These are phyloP conservation scores for Scolopax bukidnonensis DNA, from an alignment of 2,797 vertebrate genomes.

Conservation along the genomic window DNA sequence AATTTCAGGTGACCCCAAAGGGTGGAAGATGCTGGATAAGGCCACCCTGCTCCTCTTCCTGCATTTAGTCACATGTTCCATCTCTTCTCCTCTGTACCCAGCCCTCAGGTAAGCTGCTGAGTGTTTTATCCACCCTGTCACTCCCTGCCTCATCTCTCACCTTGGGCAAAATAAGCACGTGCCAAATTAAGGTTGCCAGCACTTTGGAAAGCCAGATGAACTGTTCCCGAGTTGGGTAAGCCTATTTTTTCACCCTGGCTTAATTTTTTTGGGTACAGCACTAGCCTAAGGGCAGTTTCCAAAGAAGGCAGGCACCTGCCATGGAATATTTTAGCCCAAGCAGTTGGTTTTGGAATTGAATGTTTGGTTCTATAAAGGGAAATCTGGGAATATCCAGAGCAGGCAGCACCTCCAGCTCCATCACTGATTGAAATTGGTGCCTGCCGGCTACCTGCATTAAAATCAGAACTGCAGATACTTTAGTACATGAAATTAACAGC, in stretches of 20 bases:
- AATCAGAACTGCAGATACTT: background rate
- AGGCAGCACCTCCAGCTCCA: background rate
- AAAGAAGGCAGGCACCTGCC: background rate
- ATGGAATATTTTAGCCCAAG: background rate
- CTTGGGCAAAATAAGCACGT: background rate
- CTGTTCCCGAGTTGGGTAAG: background rate
- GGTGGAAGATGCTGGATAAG: conserved; percentile 84
- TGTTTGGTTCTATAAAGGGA: background rate
- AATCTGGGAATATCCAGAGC: background rate
- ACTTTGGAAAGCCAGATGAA: background rate
- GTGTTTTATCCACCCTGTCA: background rate
- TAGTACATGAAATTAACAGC: background rate
- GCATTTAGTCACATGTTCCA: conserved; percentile 81
- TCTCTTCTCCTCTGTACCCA: conserved; percentile 82
- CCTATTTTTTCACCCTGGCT: background rate
- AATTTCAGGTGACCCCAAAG: conserved; percentile 39
- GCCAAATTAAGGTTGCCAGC: background rate
- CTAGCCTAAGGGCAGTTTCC: background rate
- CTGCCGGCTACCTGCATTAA: background rate
- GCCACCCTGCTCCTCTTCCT: conserved; percentile 84
- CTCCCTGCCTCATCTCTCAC: background rate
- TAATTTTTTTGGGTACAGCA: background rate
- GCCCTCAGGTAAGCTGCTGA: conserved; percentile 84
- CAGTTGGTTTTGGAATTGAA: background rate
- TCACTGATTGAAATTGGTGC: background rate